Conservation (phyloP, 2,888 invertebrate species). For the Tenodera sinensis region DNA sequence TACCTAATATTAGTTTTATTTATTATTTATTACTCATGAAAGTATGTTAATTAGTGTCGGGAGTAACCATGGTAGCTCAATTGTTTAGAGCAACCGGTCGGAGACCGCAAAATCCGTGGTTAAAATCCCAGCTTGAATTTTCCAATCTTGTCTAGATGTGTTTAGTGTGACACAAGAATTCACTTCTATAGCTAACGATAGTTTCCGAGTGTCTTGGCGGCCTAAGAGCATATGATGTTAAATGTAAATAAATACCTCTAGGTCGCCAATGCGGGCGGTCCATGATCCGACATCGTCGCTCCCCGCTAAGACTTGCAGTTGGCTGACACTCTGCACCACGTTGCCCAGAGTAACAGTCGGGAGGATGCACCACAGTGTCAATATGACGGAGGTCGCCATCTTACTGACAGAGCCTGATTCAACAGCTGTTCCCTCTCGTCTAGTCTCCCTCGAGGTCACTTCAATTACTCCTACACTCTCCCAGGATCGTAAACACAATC, state of each 20-base stretch:
- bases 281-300: not conserved
- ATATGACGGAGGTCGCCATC: not conserved
- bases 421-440: not conserved
- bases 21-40: no score
- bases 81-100: no score
- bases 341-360: not conserved
- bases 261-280: not conserved
- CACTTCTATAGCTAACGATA: no score
- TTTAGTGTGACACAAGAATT: no score
- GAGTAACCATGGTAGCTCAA: no score
- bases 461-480: not conserved
- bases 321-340: not conserved
- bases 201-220: no score
- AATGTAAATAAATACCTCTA: not conserved
- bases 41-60: no score
- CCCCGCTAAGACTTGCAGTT: not conserved
- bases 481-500: not conserved
- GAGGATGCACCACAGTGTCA: not conserved
- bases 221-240: no score
- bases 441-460: not conserved
- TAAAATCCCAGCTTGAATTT: no score
- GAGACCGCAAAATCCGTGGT: no score
- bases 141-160: no score
- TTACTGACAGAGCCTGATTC: not conserved
- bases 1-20: no score